Evolutionary conservation across 53 echinoderm and acorn worm species (phyloP).

Genomic region (Hippasteria phrygiana): DNA sequence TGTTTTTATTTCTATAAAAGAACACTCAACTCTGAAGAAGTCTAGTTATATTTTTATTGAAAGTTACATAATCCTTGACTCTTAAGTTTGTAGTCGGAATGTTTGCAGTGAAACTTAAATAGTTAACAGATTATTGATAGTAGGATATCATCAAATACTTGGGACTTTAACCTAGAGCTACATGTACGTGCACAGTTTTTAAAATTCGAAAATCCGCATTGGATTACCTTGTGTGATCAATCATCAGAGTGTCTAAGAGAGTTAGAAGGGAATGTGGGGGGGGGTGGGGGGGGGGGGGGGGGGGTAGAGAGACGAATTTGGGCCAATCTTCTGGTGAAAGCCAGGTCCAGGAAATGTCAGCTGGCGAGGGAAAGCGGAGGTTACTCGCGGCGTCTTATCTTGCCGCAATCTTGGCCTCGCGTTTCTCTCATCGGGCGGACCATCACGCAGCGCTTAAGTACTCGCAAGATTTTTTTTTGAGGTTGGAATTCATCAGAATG

Average conservation of each 20-base stretch:
- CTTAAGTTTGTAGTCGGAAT: too few species aligned
- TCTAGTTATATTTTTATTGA: too few species aligned
- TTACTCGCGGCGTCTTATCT: constrained; percentile 16
- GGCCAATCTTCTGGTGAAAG: constrained; percentile 44
- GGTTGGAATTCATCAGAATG: too few species aligned
- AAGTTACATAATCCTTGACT: too few species aligned
- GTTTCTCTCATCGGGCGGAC: constrained; percentile 13
- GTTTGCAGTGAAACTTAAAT: too few species aligned
- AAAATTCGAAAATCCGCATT: not conserved
- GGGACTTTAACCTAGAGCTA: not conserved
- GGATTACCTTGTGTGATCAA: constrained; percentile 1
- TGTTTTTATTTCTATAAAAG: too few species aligned
- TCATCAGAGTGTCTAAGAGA: constrained; percentile 24
- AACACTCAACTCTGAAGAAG: too few species aligned
- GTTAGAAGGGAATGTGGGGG: not conserved
- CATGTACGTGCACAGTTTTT: not conserved
- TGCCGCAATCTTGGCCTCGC: constrained; percentile 43
- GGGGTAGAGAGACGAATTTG: not conserved
- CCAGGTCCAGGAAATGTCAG: constrained; percentile 23
- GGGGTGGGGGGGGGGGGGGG: not conserved
- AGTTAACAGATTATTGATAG: too few species aligned
- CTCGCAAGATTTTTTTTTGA: not conserved
- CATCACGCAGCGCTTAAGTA: not conserved
- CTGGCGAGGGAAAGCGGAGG: constrained; percentile 9
- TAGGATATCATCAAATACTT: too few species aligned